phyloP scores from a whole-genome alignment of 2,888 invertebrate species.

The Pyrrhosoma nymphula region DNA sequence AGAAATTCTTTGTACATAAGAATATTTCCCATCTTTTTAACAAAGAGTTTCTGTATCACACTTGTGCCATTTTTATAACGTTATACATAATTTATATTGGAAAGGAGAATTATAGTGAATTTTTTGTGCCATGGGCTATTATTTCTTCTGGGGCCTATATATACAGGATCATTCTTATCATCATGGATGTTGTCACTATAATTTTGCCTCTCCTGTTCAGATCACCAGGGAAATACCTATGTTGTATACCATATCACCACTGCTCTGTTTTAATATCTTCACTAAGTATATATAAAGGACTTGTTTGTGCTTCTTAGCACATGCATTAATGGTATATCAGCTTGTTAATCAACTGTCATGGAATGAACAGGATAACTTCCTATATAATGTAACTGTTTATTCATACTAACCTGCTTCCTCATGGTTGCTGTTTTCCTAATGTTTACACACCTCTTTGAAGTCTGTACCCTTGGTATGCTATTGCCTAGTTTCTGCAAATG shows the following conservation, averaged over 20 bases:
- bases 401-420: neutral
- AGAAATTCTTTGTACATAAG: no score
- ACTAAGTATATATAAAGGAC: neutral
- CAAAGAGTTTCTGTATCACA: no score
- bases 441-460: neutral
- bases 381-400: neutral
- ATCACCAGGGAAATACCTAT: neutral
- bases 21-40: no score
- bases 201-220: neutral
- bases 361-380: neutral
- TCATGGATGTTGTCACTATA: neutral
- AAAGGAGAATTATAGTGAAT: neutral
- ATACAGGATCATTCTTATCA: no score
- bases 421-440: conserved; percentile 15
- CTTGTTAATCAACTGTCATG: neutral
- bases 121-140: neutral
- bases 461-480: neutral
- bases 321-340: neutral
- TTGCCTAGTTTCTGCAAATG: conserved; percentile 3
- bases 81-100: no score
- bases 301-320: neutral
- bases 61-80: no score
- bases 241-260: neutral
- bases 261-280: neutral
- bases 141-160: no score